Evolutionary conservation across 1,140 invertebrate species (phyloP).

Genomic region (Ooceraea biroi): DNA sequence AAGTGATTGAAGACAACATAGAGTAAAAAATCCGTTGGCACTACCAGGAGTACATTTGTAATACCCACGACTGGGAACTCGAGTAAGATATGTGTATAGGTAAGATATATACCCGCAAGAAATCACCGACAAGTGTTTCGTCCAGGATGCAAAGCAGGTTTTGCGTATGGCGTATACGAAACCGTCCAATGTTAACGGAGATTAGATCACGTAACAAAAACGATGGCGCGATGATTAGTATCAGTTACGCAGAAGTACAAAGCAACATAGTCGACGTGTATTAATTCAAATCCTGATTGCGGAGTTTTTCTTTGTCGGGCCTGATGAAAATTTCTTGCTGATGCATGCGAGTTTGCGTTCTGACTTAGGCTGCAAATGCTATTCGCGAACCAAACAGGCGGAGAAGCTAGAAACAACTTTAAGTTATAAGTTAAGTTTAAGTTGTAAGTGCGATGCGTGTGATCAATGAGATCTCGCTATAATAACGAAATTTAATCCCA

Average conservation of each 20-base stretch:
- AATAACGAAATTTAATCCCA: background rate
- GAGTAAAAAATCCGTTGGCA: background rate
- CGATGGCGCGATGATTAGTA: slow-evolving; percentile 59
- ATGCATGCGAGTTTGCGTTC: background rate
- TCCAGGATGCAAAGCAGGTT: slow-evolving; percentile 53
- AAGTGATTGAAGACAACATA: background rate
- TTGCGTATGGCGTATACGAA: slow-evolving; percentile 17
- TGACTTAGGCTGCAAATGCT: background rate
- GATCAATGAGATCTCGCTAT: background rate
- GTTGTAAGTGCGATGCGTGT: background rate
- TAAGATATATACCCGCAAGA: slow-evolving; percentile 59
- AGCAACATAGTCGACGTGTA: slow-evolving; percentile 52
- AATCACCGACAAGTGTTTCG: slow-evolving; percentile 63
- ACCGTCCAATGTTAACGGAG: slow-evolving; percentile 62
- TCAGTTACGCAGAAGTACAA: slow-evolving; percentile 58
- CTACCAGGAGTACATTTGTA: slow-evolving; percentile 8
- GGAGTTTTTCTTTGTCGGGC: slow-evolving; percentile 57
- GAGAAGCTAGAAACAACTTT: background rate
- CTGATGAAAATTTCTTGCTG: slow-evolving; percentile 41
- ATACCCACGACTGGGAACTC: slow-evolving; percentile 31
- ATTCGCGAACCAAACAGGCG: background rate
- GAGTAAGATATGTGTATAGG: background rate
- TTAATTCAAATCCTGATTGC: slow-evolving; percentile 68
- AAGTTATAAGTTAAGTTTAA: slow-evolving; percentile 3
- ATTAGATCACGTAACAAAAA: slow-evolving; percentile 71